Conservation (phyloP, 2,888 invertebrate species). For the Drosophila villosipedis region DNA sequence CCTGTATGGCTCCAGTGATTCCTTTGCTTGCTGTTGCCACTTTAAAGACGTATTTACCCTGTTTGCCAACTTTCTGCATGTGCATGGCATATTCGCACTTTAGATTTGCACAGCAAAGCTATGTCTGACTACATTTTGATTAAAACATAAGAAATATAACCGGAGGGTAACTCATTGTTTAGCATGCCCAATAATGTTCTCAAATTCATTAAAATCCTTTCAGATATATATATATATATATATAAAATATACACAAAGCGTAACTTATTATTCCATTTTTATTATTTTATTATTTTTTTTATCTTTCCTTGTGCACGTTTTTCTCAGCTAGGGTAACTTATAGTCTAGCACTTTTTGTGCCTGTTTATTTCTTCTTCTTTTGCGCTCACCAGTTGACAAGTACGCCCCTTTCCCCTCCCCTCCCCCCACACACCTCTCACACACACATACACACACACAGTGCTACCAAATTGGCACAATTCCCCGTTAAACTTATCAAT, state of each 20-base stretch:
- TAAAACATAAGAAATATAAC: background rate
- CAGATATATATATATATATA: background rate
- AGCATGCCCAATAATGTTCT: background rate
- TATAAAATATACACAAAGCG: background rate
- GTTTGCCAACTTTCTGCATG: background rate
- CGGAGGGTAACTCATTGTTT: background rate
- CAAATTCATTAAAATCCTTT: background rate
- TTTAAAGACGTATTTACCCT: slow-evolving; percentile 47
- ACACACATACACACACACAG: slow-evolving; percentile 16
- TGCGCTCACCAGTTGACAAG: slow-evolving; percentile 60
- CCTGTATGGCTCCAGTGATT: slow-evolving; percentile 23
- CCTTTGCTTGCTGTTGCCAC: slow-evolving; percentile 54
- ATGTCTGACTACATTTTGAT: background rate
- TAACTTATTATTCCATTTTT: background rate
- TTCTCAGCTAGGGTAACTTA: slow-evolving; percentile 2
- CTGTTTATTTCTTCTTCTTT: slow-evolving; percentile 1
- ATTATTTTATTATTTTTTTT: background rate
- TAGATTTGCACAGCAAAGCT: background rate
- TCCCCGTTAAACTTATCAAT: slow-evolving; percentile 79
- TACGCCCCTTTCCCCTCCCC: slow-evolving; percentile 35
- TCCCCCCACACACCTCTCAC: background rate
- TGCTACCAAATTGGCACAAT: slow-evolving; percentile 76
- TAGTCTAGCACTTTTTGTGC: background rate
- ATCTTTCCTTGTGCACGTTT: background rate
- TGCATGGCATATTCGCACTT: background rate